Evolutionary conservation across 2,113 vertebrate genomes (phyloP), one percentile per base, ranked within the genome.

Genomic region (Hippopotamus amphibius): DNA sequence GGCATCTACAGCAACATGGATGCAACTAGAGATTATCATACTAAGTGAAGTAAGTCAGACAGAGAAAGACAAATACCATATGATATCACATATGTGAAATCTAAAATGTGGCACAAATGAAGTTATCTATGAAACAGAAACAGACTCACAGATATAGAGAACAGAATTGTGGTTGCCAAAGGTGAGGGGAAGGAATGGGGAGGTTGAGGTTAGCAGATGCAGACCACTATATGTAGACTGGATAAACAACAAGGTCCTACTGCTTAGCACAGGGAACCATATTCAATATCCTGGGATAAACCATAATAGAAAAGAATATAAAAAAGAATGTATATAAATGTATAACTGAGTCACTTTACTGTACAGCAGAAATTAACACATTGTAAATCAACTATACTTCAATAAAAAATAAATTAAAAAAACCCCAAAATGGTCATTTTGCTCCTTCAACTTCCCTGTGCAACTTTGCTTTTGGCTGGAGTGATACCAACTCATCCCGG

Each of bases 381-480:
- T 19, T 76, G 72, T 76, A 76, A 50, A 50, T 30, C 72, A 50
- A 76, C 43, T 76, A 48, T 48, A 50, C 72, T 30, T 76, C 26
- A 30, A 48, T 76, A 76, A 48, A 55, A 76, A 76, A 48, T 76
- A 30, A 30, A 76, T 48, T 48, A 48, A 2, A 19, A 76, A 76
- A 48, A 19, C 19, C 17, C 55, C 55, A 55, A 19, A 30, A 26
- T 76, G 72, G 12, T 15, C 6, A 53, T 90, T 96, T 94, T 87
- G 2, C 2, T 57, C 24, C 71, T 95, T 91, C 16, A 59, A 79
- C 10, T 17, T 93, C 13, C 22, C 59, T 43, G 13, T 19, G 15
- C 4, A 22, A 21, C n/a, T 95, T 88, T 77, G 28, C 68, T 93
- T 89, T 92, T 66, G 66, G 12, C 46, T 95, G 43, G 81, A 91